phyloP scores from a whole-genome alignment of 2,113 vertebrate species.

The Tragelaphus strepsiceros region DNA sequence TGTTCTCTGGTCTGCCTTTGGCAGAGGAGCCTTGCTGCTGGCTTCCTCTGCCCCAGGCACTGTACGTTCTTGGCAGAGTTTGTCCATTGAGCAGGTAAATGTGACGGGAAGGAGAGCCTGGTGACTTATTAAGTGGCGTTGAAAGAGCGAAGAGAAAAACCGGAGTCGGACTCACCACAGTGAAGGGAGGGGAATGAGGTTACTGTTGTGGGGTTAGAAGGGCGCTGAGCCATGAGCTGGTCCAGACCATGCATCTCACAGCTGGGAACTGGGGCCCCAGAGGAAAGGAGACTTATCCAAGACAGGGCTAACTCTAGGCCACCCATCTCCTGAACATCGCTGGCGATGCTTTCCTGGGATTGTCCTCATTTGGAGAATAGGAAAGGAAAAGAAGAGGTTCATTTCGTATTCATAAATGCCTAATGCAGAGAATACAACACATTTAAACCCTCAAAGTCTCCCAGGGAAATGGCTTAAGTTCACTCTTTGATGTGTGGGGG shows the following conservation, averaged over 20 bases:
- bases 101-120: not conserved
- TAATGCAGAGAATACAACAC: rapidly evolving
- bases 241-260: not conserved
- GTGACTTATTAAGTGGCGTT: not conserved
- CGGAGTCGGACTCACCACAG: rapidly evolving
- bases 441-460: not conserved
- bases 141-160: not conserved
- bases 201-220: not conserved
- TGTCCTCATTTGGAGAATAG: not conserved
- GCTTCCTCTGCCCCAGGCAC: no score
- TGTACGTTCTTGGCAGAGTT: not conserved
- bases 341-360: rapidly evolving
- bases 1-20: rapidly evolving
- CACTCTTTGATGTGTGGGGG: not conserved
- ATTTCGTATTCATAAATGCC: not conserved
- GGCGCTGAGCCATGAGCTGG: rapidly evolving
- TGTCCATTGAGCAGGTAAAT: not conserved
- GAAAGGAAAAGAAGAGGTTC: not conserved
- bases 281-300: not conserved
- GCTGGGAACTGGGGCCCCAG: not conserved
- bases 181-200: rapidly evolving
- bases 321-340: not conserved
- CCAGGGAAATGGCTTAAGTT: not conserved
- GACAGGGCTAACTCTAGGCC: not conserved
- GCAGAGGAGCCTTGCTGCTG: rapidly evolving